Conservation (phyloP, 1,140 invertebrate genomes). For the Drosophila kepulauana region DNA sequence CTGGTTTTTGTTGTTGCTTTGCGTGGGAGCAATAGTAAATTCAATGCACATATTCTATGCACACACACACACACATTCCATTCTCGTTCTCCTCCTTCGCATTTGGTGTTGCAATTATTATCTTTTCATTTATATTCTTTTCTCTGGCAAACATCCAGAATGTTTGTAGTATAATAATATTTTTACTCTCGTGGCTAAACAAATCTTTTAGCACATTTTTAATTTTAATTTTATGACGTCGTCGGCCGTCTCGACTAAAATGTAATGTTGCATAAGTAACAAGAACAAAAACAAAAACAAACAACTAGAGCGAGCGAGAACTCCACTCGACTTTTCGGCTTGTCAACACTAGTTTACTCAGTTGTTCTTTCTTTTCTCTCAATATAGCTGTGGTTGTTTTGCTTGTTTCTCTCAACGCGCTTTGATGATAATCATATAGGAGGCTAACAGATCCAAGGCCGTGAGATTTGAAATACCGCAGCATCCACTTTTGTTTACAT, state of each 20-base stretch:
- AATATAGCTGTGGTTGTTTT: conserved; percentile 5
- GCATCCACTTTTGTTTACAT: conserved; percentile 70
- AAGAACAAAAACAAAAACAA: conserved; percentile 17
- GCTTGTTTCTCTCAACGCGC: conserved; percentile 20
- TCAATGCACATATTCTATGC: conserved; percentile 16
- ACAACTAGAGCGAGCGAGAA: neutral
- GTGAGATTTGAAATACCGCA: conserved; percentile 60
- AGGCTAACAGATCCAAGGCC: conserved; percentile 55
- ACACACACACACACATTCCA: conserved; percentile 5
- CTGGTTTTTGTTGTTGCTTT: conserved; percentile 17
- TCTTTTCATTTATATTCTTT: conserved; percentile 8
- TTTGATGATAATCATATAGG: conserved; percentile 27
- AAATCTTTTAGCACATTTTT: conserved; percentile 27
- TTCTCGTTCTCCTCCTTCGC: conserved; percentile 7
- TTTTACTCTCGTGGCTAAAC: conserved; percentile 25
- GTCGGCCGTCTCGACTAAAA: neutral
- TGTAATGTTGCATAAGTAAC: conserved; percentile 50
- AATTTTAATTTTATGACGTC: conserved; percentile 35
- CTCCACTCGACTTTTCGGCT: conserved; percentile 12
- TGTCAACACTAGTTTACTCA: conserved; percentile 28
- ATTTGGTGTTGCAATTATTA: conserved; percentile 55
- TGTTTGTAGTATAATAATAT: conserved; percentile 53
- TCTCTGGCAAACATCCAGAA: conserved; percentile 61
- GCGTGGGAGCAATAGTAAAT: conserved; percentile 19
- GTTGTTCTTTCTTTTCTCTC: conserved; percentile 18